Evolutionary conservation across 2,797 vertebrate species (phyloP).

Genomic region (Labeo calbasu): DNA sequence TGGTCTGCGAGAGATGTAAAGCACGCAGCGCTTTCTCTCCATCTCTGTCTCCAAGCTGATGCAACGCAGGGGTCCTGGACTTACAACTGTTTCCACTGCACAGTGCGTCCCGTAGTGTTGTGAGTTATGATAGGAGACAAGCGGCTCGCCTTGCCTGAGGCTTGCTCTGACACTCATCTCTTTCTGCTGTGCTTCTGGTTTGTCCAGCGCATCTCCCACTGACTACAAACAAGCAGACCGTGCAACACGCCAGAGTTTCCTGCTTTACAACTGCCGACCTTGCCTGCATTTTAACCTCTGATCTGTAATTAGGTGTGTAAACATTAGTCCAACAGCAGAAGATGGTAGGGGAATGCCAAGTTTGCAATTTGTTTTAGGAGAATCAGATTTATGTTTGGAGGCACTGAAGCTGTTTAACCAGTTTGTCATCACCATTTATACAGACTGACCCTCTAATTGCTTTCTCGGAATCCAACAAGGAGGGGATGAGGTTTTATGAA

Average conservation of each 20-base stretch:
- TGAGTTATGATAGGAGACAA: conserved; percentile 40
- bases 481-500: background rate
- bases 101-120: conserved; percentile 12
- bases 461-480: background rate
- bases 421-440: conserved; percentile 28
- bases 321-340: conserved; percentile 53
- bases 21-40: conserved; percentile 1
- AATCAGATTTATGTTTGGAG: conserved; percentile 9
- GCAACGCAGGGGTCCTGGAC: conserved; percentile 15
- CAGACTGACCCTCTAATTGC: background rate
- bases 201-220: conserved; percentile 18
- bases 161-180: conserved; percentile 13
- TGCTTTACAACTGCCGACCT: conserved; percentile 20
- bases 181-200: conserved; percentile 11
- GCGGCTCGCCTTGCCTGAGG: conserved; percentile 16
- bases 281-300: conserved; percentile 42
- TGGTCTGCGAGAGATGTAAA: conserved; percentile 13
- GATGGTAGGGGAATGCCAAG: conserved; percentile 19
- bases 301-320: conserved; percentile 56
- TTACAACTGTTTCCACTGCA: conserved; percentile 23
- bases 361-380: conserved; percentile 29
- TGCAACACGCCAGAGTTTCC: conserved; percentile 3
- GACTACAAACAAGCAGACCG: conserved; percentile 33
- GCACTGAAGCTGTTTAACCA: conserved; percentile 24
- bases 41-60: background rate